Evolutionary conservation across 2,888 invertebrate species (phyloP).

Genomic region (Keiferia lycopersicella): DNA sequence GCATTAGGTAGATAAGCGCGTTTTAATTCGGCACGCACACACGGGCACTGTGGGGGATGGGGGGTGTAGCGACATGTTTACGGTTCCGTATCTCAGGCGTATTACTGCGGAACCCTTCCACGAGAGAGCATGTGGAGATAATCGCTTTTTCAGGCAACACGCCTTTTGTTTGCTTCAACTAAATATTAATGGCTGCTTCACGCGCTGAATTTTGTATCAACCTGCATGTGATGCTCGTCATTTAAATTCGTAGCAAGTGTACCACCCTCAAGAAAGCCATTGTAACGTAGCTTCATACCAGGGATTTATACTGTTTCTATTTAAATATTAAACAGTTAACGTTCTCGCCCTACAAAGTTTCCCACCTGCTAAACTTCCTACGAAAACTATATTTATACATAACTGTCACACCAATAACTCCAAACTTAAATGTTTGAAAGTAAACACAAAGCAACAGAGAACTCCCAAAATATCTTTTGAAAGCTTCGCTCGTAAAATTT

Average conservation of each 20-base stretch:
- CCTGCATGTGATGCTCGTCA: conserved; percentile 1
- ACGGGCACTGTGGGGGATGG: neutral
- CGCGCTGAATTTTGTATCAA: conserved; percentile 22
- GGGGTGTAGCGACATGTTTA: conserved; percentile 33
- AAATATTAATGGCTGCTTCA: conserved; percentile 34
- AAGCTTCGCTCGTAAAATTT: conserved; percentile 55
- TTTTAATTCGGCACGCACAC: conserved; percentile 29
- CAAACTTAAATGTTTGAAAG: conserved; percentile 36
- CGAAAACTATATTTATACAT: conserved; percentile 37
- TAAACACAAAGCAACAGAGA: conserved; percentile 39
- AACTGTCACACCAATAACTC: conserved; percentile 41
- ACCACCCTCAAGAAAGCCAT: neutral
- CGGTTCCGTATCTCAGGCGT: conserved; percentile 38
- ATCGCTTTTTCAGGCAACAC: conserved; percentile 34
- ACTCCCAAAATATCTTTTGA: conserved; percentile 48
- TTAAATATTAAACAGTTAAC: conserved; percentile 8
- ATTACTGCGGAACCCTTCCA: conserved; percentile 37
- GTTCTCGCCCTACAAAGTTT: neutral
- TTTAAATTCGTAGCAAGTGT: conserved; percentile 16
- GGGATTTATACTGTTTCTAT: conserved; percentile 1
- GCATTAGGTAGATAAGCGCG: conserved; percentile 31
- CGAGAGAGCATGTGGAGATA: conserved; percentile 29
- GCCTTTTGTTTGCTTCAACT: conserved; percentile 34
- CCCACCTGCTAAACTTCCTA: conserved; percentile 18
- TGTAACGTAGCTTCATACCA: neutral